Conservation (phyloP, 2,113 vertebrate species). For the Tursiops truncatus region DNA sequence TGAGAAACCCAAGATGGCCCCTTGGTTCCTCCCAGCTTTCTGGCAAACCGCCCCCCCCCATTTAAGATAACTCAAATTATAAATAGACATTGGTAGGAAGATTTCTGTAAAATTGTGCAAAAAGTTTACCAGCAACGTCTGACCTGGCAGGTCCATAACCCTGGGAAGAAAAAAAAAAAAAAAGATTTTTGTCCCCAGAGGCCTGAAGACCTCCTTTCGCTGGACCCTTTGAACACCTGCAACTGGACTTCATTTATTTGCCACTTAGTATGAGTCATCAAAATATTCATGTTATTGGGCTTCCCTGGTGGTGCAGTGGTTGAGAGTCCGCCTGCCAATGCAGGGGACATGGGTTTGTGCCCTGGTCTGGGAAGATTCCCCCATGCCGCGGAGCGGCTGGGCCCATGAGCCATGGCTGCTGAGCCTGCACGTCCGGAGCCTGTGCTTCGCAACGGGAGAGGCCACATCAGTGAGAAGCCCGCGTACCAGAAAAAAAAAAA, state of each 20-base stretch:
- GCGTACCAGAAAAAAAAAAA: too few relatives aligned
- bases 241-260: background rate
- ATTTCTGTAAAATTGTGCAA: background rate
- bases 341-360: too few relatives aligned
- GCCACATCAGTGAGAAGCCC: too few relatives aligned
- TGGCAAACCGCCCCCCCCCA: background rate
- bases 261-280: background rate
- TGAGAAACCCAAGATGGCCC: background rate
- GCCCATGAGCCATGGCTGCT: too few relatives aligned
- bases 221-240: background rate
- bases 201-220: background rate
- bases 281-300: background rate
- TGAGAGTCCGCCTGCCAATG: too few relatives aligned
- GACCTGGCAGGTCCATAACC: background rate
- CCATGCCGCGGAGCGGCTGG: too few relatives aligned
- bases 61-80: background rate
- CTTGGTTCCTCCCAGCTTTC: background rate
- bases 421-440: too few relatives aligned
- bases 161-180: background rate
- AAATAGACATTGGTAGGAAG: background rate
- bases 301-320: too few relatives aligned
- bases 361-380: too few relatives aligned
- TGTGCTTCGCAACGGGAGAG: too few relatives aligned
- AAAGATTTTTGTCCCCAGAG: background rate
- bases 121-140: background rate